Evolutionary conservation across 2,797 vertebrate genomes (phyloP), one percentile per base, ranked within the genome.

Genomic region (Neopelma chrysocephalum): DNA sequence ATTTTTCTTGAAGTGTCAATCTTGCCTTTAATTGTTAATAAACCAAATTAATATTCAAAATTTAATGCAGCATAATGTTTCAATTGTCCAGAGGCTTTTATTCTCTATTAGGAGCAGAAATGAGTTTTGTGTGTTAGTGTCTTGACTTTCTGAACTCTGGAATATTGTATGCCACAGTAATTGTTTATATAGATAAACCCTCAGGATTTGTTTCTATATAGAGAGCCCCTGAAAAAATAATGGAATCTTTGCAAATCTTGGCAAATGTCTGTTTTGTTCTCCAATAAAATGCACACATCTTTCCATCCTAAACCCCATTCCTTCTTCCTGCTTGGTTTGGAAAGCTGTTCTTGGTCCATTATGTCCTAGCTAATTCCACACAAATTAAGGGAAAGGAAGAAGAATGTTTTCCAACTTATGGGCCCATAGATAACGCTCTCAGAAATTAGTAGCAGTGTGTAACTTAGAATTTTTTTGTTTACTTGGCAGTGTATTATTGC

Each of bases 401-500:
- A 32, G 26, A 47, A 4, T 60, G 16, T 71, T 93, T 91, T 69
- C 42, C 48, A 54, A 12, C 6, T 75, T 71, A 51, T 3, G 84
- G 31, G 12, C 12, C 31, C 66, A 32, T 15, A 80, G 40, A 87
- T 90, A 89, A 40, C 34, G 27, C 8, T 78, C 16, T 81, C 42
- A 58, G 38, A 78, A 87, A 40, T 29, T 25, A 75, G 36, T 23
- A 51, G 29, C 45, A 66, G 19, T 84, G 50, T 89, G 19, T 88
- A 36, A 81, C 60, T 71, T 84, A 65, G 15, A 82, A n/a, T 58
- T 50, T 85, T 93, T 73, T 94, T 94, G 80, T 57, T 88, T 65
- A 47, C 62, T 65, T 65, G 87, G 75, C 89, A 96, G 78, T 58
- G 73, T 40, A 89, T 96, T 93, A 85, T 82, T 96, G 53, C 56